Conservation (phyloP, 2,113 vertebrate species). For the Alexandromys fortis region DNA sequence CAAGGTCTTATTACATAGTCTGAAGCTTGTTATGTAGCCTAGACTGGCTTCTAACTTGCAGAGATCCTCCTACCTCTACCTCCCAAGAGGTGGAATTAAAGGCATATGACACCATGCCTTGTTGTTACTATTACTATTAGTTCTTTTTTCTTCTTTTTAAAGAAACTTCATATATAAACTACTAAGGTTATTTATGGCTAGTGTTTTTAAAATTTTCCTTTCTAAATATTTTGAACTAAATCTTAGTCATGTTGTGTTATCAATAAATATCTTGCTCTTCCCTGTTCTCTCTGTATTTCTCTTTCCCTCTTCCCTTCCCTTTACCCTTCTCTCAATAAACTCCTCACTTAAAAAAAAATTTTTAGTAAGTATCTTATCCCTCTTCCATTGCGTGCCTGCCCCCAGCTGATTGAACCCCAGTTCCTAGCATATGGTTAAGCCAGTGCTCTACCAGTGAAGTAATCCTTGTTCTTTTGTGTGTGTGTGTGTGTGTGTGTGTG, state of each 20-base stretch:
- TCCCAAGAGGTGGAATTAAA: not conserved
- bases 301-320: no score
- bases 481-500: no score
- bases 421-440: not conserved
- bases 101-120: not conserved
- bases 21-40: not conserved
- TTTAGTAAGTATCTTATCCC: not conserved
- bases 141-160: not conserved
- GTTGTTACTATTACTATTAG: not conserved
- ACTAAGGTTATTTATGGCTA: not conserved
- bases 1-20: not conserved
- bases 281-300: no score
- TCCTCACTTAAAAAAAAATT: no score
- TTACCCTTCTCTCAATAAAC: no score
- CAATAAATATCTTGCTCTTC: not conserved
- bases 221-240: conserved; percentile 48
- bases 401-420: not conserved
- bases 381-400: not conserved
- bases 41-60: not conserved
- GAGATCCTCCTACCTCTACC: not conserved
- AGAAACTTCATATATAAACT: conserved; percentile 14
- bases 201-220: not conserved
- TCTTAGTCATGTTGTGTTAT: not conserved
- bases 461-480: no score
- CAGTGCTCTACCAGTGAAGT: no score